These are phyloP conservation scores for Plagodis dolabraria DNA, from an alignment of 2,888 invertebrate species.

Conservation along the genomic window DNA sequence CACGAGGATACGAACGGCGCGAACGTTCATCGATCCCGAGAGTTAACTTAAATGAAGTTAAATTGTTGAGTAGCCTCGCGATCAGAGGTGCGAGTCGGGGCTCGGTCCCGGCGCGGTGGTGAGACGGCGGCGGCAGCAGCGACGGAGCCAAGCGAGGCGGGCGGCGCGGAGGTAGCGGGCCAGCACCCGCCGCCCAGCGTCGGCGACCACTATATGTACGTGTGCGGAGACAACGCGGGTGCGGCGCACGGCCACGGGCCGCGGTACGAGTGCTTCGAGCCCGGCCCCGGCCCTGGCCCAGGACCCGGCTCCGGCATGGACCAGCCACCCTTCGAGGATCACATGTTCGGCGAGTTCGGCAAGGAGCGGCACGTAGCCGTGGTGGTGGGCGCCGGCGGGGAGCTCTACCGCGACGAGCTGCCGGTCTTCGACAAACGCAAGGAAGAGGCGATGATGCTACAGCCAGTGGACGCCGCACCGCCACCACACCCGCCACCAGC, in stretches of 20 bases:
- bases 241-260: slow-evolving; percentile 43
- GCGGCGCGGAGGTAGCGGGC: slow-evolving; percentile 78
- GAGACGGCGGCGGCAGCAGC: slow-evolving; percentile 50
- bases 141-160: slow-evolving; percentile 79
- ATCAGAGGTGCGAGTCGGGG: slow-evolving; percentile 60
- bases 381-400: slow-evolving; percentile 80
- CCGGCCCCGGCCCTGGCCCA: slow-evolving; percentile 33
- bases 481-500: slow-evolving; percentile 64
- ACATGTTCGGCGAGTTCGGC: slow-evolving; percentile 91
- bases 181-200: slow-evolving; percentile 76
- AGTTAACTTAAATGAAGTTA: slow-evolving; percentile 74
- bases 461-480: slow-evolving; percentile 64
- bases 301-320: slow-evolving; percentile 81
- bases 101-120: slow-evolving; percentile 44
- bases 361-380: slow-evolving; percentile 81
- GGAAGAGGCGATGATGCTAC: slow-evolving; percentile 75
- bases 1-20: slow-evolving; percentile 80
- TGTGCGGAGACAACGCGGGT: slow-evolving; percentile 62
- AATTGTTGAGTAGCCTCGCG: slow-evolving; percentile 59
- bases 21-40: slow-evolving; percentile 78
- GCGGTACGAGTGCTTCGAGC: slow-evolving; percentile 78
- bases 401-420: slow-evolving; percentile 77
- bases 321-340: slow-evolving; percentile 90
- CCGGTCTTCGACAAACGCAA: slow-evolving; percentile 71
- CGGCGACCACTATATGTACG: slow-evolving; percentile 79